Base-by-base conservation (phyloP, 2,888 invertebrate genomes). In the Diogma glabrata region DNA sequence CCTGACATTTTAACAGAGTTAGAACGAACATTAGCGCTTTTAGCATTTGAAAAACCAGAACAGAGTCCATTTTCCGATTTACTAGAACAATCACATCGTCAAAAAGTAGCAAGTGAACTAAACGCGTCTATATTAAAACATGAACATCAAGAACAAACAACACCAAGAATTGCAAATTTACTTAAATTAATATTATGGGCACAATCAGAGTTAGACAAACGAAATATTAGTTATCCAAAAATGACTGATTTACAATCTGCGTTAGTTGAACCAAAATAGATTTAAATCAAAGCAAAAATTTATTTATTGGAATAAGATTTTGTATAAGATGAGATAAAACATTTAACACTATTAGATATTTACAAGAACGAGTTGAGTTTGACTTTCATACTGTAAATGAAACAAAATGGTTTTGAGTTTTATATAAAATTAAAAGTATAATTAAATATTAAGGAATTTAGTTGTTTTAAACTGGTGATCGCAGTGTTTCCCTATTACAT, bases 101-200 rank as follows among this genome's bases (percentile, higher is more conserved):
- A 96, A 71, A 92, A 92, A 76, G 89, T 87, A 60, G 96, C 96
- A 19, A 94, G 94, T 73, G 95, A 96, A 73, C 76, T 97, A 16
- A 97, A 97, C 71, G 91, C 95, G 47, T 95, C 96, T n/a, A 94
- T 97, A 60, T 73, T 97, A 51, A 89, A 92, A 66, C 87, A 87
- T 74, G 94, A 96, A 67, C 88, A 92, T 62, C 84, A 87, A 65
- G 90, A 92, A 64, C 84, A 87, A 47, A 91, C 90, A 2, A 87
- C 89, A 53, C 93, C 95, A 3, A 87, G 93, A 66, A 75, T 97
- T 52, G 91, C 92, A 63, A 91, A 87, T 62, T 75, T 96, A 14
- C 73, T 97, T 10, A 90, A 94, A 67, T 78, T 95, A 70, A 87
- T 97, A 59, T 74, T 95, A 45, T 97, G 96, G 96, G 89, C 93